Evolutionary conservation across 2,888 invertebrate genomes (phyloP), one percentile per base, ranked within the genome.

Genomic region (Hypomecis atomaria): DNA sequence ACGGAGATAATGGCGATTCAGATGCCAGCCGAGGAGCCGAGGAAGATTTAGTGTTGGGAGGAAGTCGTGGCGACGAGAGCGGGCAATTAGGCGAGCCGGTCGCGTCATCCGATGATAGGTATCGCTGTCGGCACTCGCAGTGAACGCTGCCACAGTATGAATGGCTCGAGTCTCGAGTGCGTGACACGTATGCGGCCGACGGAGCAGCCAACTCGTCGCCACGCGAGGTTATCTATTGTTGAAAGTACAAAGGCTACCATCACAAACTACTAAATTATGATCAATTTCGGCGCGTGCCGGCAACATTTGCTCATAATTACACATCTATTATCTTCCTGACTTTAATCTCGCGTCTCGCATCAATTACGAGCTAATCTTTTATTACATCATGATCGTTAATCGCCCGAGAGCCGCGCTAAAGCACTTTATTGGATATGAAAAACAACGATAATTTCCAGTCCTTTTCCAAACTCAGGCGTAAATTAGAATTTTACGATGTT

Each of bases 41-140:
- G 80, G 78, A 81, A 84, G 78, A 81, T 76, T 60, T 73, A 73
- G 76, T 71, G 75, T 78, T 70, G 75, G 74, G 75, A 84, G 78
- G 83, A 82, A 86, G 80, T 72, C 73, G 74, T 73, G 72, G 82
- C 81, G 86, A 84, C 84, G 86, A 84, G 74, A 84, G 77, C 71
- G 77, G 77, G 82, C 79, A 86, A 89, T 90, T 88, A 89, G 81
- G 75, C 69, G 75, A 72, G 71, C 71, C 66, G 76, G 76, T 72
- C 79, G 83, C 85, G 84, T 85, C 86, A 85, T 79, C 77, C 75
- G 80, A 83, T 79, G 79, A 84, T 81, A 85, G 83, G 1, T 23
- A 23, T 23, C 80, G 77, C 82, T 81, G 81, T 81, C 76, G 69
- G 71, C 23, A 23, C 23, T 23, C 23, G 23, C 23, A 73, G 69